A percentile compares a stretch with the other conserved stretches of the same genome.
phyloP scores from a whole-genome alignment of 2,888 invertebrate genomes.

The Rapana venosa region DNA sequence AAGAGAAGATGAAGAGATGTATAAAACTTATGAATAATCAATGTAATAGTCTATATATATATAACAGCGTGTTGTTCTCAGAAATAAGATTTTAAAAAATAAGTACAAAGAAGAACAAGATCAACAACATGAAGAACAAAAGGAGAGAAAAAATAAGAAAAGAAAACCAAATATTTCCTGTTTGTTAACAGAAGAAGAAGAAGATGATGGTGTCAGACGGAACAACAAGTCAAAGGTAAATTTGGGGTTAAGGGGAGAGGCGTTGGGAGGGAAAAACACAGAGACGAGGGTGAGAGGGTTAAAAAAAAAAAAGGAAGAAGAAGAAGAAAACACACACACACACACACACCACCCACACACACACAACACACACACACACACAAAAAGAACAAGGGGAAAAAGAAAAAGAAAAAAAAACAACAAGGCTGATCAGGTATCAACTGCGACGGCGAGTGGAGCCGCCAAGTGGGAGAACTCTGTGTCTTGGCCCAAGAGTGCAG shows the following conservation, averaged over 20 bases:
- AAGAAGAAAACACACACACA: background rate
- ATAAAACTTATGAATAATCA: no score
- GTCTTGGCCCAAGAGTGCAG: conserved; percentile 8
- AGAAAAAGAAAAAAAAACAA: background rate
- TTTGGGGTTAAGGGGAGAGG: background rate
- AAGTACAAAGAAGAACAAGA: background rate
- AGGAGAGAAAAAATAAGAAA: background rate
- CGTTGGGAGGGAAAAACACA: background rate
- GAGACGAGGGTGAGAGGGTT: background rate
- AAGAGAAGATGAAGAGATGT: no score
- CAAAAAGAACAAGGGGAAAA: background rate
- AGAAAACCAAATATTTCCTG: background rate
- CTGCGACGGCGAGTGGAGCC: conserved; percentile 31
- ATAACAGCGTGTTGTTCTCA: no score
- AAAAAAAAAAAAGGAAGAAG: background rate
- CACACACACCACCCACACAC: no score
- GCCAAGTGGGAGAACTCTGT: conserved; percentile 15
- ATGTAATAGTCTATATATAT: no score
- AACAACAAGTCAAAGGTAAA: background rate
- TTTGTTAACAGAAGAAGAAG: background rate
- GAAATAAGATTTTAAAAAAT: no score
- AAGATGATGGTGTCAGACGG: background rate
- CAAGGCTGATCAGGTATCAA: conserved; percentile 25
- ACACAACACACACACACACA: background rate
- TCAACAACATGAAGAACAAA: background rate